Percentiles rank a stretch among this genome's conserved stretches.
Evolutionary conservation across 2,797 vertebrate genomes (phyloP).

Genomic region (Gallirallus australis): DNA sequence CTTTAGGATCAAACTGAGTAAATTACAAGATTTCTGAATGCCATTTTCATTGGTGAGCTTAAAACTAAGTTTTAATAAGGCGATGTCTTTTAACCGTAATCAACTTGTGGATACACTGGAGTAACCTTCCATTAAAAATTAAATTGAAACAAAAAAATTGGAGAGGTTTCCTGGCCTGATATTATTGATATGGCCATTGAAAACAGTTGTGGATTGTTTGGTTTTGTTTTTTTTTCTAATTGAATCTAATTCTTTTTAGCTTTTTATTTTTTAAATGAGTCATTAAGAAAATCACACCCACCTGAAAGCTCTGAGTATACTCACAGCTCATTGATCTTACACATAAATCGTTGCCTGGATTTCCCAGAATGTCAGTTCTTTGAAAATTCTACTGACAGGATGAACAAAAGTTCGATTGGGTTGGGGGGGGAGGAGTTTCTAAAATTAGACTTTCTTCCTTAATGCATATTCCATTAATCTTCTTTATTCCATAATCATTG

Average conservation of each 20-base stretch:
- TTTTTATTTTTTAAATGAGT: neutral
- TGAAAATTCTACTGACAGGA: conserved; percentile 47
- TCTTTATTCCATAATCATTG: conserved; percentile 49
- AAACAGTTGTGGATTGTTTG: neutral
- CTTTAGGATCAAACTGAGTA: neutral
- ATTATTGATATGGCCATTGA: neutral
- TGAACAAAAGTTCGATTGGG: neutral
- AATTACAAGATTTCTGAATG: neutral
- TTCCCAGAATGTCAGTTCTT: conserved; percentile 30
- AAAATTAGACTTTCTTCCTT: conserved; percentile 64
- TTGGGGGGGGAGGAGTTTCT: neutral
- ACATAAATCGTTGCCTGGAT: conserved; percentile 39
- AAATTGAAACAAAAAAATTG: neutral
- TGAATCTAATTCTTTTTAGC: neutral
- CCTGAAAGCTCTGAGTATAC: conserved; percentile 38
- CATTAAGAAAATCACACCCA: neutral
- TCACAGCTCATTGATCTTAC: conserved; percentile 8
- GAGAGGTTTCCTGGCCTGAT: neutral
- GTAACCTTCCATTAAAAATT: neutral
- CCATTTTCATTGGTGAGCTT: neutral
- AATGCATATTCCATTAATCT: conserved; percentile 42
- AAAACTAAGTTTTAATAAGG: neutral
- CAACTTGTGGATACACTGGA: neutral
- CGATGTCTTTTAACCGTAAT: neutral
- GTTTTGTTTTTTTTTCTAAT: neutral